A percentile compares a stretch with the other conserved stretches of the same genome.
Conservation (phyloP, 2,113 vertebrate genomes). For the Scatophagus argus region DNA sequence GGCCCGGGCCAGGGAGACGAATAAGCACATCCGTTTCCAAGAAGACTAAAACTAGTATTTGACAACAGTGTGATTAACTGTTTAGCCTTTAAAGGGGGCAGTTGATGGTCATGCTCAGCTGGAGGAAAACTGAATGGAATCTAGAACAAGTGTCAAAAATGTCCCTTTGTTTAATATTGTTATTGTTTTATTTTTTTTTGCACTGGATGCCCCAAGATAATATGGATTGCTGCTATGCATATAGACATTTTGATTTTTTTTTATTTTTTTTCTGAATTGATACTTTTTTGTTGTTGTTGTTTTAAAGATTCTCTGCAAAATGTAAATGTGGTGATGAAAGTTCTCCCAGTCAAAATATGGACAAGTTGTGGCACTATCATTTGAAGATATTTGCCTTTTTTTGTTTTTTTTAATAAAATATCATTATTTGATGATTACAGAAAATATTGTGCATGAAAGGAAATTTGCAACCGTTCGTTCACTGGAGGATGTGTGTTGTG, state of each 20-base stretch:
- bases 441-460: background rate
- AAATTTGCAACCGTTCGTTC: background rate
- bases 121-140: constrained; percentile 2
- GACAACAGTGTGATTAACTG: background rate
- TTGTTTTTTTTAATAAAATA: constrained; percentile 56
- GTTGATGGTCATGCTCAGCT: background rate
- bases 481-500: background rate
- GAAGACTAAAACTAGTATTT: constrained; percentile 76
- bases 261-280: background rate
- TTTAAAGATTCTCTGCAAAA: constrained; percentile 46
- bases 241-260: background rate
- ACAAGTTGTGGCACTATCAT: background rate
- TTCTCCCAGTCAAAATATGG: constrained; percentile 26
- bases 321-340: constrained; percentile 66
- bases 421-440: constrained; percentile 12
- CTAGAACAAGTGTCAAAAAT: background rate
- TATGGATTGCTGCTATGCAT: constrained; percentile 21
- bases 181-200: too few relatives aligned
- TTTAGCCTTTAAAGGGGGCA: background rate
- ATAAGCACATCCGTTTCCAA: constrained; percentile 92
- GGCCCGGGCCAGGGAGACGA: constrained; percentile 88
- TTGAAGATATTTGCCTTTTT: constrained; percentile 5
- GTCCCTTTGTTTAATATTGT: constrained; percentile 1
- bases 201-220: constrained; percentile 40
- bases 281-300: constrained; percentile 3